Evolutionary conservation across 2,113 vertebrate species (phyloP).

Genomic region (Scalopus aquaticus): DNA sequence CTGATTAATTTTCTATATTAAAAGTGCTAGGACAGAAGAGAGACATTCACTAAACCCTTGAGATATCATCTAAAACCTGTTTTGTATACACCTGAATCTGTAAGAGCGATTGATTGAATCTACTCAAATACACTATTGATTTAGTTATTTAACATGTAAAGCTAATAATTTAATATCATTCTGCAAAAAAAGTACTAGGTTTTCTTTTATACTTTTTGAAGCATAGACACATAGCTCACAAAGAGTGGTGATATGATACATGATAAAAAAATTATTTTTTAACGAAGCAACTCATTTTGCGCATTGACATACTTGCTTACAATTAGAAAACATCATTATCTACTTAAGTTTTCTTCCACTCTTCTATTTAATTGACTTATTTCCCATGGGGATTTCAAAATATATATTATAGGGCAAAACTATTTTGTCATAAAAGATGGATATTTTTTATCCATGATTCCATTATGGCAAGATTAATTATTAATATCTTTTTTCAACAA

Average conservation of each 20-base stretch:
- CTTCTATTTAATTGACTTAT: background rate
- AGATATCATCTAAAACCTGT: background rate
- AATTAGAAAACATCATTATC: background rate
- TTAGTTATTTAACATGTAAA: background rate
- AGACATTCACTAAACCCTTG: background rate
- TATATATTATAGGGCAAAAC: background rate
- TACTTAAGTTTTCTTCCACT: background rate
- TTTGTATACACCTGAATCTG: background rate
- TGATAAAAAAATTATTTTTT: background rate
- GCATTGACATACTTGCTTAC: background rate
- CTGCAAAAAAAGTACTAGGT: background rate
- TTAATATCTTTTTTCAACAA: background rate
- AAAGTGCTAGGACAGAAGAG: background rate
- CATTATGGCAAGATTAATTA: background rate
- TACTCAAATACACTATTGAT: background rate
- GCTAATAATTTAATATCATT: background rate
- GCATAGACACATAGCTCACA: background rate
- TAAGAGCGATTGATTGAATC: background rate
- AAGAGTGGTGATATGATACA: background rate
- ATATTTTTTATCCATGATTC: background rate
- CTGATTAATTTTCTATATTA: background rate
- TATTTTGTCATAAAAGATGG: constrained; percentile 1
- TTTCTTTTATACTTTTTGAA: background rate
- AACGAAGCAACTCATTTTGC: background rate
- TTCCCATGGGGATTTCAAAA: background rate